Conservation (phyloP, 1,140 invertebrate genomes). For the Leptinotarsa texana region DNA sequence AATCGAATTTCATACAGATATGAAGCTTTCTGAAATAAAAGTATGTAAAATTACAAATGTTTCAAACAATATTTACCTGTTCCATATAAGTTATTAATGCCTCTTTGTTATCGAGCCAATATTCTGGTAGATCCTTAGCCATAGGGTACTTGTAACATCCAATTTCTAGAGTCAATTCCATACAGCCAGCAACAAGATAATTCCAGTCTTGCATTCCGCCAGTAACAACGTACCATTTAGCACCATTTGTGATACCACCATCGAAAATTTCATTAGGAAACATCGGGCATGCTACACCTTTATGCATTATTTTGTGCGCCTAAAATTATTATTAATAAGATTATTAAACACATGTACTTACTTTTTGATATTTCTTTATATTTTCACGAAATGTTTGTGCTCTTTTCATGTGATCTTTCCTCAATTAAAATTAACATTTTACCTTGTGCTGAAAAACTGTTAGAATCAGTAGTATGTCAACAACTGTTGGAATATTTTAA, state of each 20-base stretch:
- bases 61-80: slow-evolving; percentile 63
- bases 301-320: slow-evolving; percentile 82
- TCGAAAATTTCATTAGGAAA: slow-evolving; percentile 71
- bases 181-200: slow-evolving; percentile 88
- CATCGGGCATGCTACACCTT: slow-evolving; percentile 73
- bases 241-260: slow-evolving; percentile 90
- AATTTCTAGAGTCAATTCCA: slow-evolving; percentile 94
- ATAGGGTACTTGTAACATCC: slow-evolving; percentile 91
- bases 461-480: no score
- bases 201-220: slow-evolving; percentile 99
- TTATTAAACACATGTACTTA: no score
- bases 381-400: no score
- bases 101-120: slow-evolving; percentile 89
- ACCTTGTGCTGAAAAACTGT: no score
- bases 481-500: no score
- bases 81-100: slow-evolving; percentile 85
- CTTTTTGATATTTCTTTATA: no score
- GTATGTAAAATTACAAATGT: no score
- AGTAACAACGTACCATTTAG: slow-evolving; percentile 84
- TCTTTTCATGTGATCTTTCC: no score
- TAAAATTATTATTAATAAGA: slow-evolving; percentile 46
- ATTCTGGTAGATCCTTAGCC: slow-evolving; percentile 71
- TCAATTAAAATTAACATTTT: no score
- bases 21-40: no score
- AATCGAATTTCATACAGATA: no score